Base-by-base conservation (phyloP, 2,888 invertebrate genomes). In the Andricus quercusramuli region DNA sequence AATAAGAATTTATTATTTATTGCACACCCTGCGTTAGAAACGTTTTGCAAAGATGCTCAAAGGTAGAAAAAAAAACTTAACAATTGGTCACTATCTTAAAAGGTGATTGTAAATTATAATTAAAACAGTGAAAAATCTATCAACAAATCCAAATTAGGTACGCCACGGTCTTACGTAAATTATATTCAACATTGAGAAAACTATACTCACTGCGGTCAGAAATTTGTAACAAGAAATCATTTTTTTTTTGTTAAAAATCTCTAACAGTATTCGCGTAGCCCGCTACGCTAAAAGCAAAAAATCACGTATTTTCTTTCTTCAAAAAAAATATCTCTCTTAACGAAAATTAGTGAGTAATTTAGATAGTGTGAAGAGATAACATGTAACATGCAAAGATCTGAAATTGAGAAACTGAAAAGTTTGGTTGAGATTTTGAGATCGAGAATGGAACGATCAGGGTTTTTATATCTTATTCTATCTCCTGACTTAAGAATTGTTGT, bases 1-100 rank as follows among this genome's bases (percentile, higher is more conserved):
- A 80, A 78, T 84, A 83, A 81, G 80, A 86, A 86, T 85, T 78
- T 85, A 85, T 81, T 84, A 83, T 87, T 87, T 86, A 86, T 86
- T 87, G 85, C 85, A 86, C 83, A 85, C 82, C 22, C 59, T 59
- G 83, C 82, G 79, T 83, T 82, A 84, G 80, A 78, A 83, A 62
- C 81, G 76, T 78, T 82, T 84, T 82, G 78, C 80, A 84, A 79
- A 82, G 84, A 85, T 78, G 81, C 66, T 86, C 79, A 82, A 79
- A 78, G 80, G 70, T 59, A 83, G 77, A 37, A 82, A 79, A 79
- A 81, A 80, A 86, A 84, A 85, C 81, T 86, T 83, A 85, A 85
- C 84, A 87, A 84, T 84, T 80, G 83, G 51, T 80, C 85, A 86
- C 79, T 83, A 86, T 83, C 78, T 80, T 78, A 82, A 80, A 78